phyloP scores from a whole-genome alignment of 1,140 invertebrate species.

The Branchinecta lindahli region DNA sequence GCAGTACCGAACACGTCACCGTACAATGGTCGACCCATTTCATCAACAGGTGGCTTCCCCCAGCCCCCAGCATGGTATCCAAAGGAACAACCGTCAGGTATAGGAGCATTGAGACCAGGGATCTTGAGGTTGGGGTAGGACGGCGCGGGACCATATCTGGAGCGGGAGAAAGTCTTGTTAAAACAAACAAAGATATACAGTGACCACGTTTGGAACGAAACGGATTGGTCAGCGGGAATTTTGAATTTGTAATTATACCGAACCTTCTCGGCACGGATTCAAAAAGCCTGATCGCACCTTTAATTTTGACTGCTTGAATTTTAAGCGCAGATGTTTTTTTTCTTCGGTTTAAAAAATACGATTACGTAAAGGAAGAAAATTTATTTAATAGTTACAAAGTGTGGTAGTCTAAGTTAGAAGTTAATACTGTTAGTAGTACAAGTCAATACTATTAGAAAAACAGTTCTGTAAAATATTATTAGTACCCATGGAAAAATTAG shows the following conservation, averaged over 20 bases:
- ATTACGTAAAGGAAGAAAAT: too few species aligned
- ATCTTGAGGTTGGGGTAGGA: constrained; percentile 98
- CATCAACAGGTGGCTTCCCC: constrained; percentile 99
- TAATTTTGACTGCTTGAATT: too few species aligned
- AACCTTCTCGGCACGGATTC: not conserved
- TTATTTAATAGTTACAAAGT: too few species aligned
- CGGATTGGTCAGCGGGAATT: not conserved
- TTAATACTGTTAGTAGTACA: too few species aligned
- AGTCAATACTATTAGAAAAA: too few species aligned
- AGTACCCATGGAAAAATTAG: too few species aligned
- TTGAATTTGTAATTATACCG: not conserved
- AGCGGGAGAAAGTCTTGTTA: not conserved
- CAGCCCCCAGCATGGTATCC: constrained; percentile 98
- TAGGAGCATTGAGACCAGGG: constrained; percentile 78
- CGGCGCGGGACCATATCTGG: constrained; percentile 84
- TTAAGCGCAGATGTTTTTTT: too few species aligned
- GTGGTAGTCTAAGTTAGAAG: too few species aligned
- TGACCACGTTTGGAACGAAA: not conserved
- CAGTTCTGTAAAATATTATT: too few species aligned
- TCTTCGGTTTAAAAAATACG: too few species aligned
- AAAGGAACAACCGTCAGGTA: constrained; percentile 91
- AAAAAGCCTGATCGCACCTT: not conserved
- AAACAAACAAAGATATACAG: not conserved
- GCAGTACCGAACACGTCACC: constrained; percentile 86
- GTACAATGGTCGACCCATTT: constrained; percentile 90